Evolutionary conservation across 1,140 invertebrate genomes (phyloP).

Genomic region (Solenopsis invicta): DNA sequence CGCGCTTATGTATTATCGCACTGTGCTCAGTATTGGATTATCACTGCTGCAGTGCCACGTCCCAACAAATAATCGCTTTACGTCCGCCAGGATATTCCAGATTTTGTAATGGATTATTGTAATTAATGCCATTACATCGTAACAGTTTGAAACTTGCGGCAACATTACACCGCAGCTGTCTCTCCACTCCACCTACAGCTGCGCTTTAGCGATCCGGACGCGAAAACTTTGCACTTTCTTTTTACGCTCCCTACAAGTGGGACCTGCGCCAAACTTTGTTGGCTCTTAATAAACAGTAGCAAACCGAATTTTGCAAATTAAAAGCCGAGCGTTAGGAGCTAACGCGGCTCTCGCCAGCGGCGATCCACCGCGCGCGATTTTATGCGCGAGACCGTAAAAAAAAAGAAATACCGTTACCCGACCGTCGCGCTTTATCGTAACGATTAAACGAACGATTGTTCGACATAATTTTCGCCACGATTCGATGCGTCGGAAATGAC

Average conservation of each 20-base stretch:
- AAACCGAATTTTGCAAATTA: slow-evolving; percentile 28
- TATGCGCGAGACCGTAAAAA: background rate
- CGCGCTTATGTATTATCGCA: slow-evolving; percentile 26
- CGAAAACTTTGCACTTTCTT: slow-evolving; percentile 38
- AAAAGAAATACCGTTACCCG: background rate
- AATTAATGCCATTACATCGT: slow-evolving; percentile 59
- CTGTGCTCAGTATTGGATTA: slow-evolving; percentile 53
- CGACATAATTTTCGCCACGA: slow-evolving; percentile 15
- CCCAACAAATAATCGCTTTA: slow-evolving; percentile 60
- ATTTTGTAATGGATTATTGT: slow-evolving; percentile 59
- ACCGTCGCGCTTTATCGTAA: slow-evolving; percentile 2
- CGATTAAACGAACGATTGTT: slow-evolving; percentile 1
- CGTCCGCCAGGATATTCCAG: slow-evolving; percentile 52
- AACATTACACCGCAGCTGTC: slow-evolving; percentile 55
- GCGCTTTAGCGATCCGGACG: slow-evolving; percentile 22
- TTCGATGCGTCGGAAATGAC: background rate
- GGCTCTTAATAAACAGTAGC: slow-evolving; percentile 22
- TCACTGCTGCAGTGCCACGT: slow-evolving; percentile 33
- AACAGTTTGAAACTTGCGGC: slow-evolving; percentile 57
- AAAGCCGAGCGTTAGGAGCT: background rate
- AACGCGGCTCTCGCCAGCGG: background rate
- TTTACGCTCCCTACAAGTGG: slow-evolving; percentile 3
- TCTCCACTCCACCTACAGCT: slow-evolving; percentile 21
- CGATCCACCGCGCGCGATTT: background rate
- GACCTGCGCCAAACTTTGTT: background rate